Evolutionary conservation across 2,797 vertebrate species (phyloP), one percentile per base, ranked within the genome.

Genomic region (Pseudotriccus pelzelni): DNA sequence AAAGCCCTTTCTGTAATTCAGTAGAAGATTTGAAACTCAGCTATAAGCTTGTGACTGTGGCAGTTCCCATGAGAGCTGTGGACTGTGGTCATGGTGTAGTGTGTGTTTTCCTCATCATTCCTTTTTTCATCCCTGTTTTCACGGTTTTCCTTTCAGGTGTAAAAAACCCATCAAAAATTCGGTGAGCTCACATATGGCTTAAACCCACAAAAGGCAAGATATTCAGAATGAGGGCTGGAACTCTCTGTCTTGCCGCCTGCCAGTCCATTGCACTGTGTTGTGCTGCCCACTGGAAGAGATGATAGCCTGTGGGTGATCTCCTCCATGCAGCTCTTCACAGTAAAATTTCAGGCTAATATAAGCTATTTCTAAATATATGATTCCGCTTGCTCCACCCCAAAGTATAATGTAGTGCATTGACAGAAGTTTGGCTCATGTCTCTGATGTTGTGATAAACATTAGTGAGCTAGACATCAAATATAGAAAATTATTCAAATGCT

Each of bases 1-100:
- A 76, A 44, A 92, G 25, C 32, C 23, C 10, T 70, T 90, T 94
- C 56, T 78, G 70, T 91, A 93, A 94, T 75, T 84, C 69, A 70
- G 4, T 52, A 81, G 84, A 93, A 94, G 69, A 89, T 84, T 50
- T 77, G 67, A 92, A 97, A 80, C 41, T 84, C 68, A 84, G 3
- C 55, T 80, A 16, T 69, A 83, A 80, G 27, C 52, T 50, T 36
- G 12, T 60, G 63, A 52, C 66, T 62, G 4, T 25, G 50, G 60
- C 5, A 10, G 34, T 0, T 21, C 44, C 59, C 24, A 1, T 0
- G 2, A 83, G n/a, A 87, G 36, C 72, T 1, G 0, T 78, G 44
- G 41, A 19, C n/a, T 80, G 39, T 62, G 43, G 47, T 69, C 32
- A 28, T 37, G 28, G 32, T 3, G 2, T 67, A 36, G 30, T 32